Percentiles rank a stretch among this genome's conserved stretches.
These are phyloP conservation scores for Chouioia cunea DNA, from an alignment of 2,888 invertebrate genomes.

Conservation along the genomic window DNA sequence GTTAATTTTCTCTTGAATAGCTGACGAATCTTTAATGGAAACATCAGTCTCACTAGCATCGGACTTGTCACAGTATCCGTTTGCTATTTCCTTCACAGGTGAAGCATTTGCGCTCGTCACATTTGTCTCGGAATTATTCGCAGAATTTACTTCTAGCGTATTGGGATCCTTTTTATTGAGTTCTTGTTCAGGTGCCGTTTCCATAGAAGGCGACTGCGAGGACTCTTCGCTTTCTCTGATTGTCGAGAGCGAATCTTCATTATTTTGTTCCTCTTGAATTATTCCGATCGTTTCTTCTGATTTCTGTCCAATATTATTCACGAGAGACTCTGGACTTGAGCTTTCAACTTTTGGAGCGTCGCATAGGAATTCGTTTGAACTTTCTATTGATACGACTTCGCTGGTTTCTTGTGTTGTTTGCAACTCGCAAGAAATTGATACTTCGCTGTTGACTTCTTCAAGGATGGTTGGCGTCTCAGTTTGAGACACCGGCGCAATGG, in stretches of 20 bases:
- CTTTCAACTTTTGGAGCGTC: constrained; percentile 75
- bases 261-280: constrained; percentile 49
- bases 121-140: constrained; percentile 15
- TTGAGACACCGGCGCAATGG: constrained; percentile 56
- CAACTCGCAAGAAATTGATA: constrained; percentile 49
- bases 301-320: constrained; percentile 50
- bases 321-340: constrained; percentile 54
- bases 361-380: constrained; percentile 74
- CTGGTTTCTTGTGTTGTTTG: constrained; percentile 67
- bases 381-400: constrained; percentile 71
- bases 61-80: constrained; percentile 42
- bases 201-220: constrained; percentile 23
- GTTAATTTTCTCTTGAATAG: constrained; percentile 28
- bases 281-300: constrained; percentile 43
- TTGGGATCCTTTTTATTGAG: constrained; percentile 33
- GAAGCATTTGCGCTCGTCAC: constrained; percentile 28
- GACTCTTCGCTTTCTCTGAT: constrained; percentile 42
- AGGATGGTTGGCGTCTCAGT: constrained; percentile 62
- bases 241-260: constrained; percentile 41
- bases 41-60: constrained; percentile 33
- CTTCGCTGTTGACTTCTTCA: constrained; percentile 61
- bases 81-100: constrained; percentile 46
- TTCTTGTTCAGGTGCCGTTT: constrained; percentile 32
- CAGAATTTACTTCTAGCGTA: constrained; percentile 21
- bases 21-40: constrained; percentile 38